Percentiles rank a stretch among this genome's conserved stretches.
phyloP scores from a whole-genome alignment of 2,888 invertebrate genomes.

The Pammene fasciana region DNA sequence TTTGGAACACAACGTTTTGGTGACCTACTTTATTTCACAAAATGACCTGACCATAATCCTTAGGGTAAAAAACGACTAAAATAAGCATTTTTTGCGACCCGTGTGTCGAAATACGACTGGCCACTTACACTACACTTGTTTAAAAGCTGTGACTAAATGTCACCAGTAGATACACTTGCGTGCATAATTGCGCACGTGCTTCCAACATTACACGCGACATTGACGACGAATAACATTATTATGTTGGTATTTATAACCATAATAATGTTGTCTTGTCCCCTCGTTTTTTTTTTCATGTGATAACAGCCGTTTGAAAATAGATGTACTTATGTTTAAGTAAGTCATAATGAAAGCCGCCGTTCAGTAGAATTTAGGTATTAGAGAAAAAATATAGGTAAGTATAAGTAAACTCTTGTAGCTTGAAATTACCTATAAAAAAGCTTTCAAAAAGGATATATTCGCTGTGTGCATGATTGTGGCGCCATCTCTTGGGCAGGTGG shows the following conservation, averaged over 20 bases:
- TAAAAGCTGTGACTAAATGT: slow-evolving; percentile 47
- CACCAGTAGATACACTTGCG: slow-evolving; percentile 47
- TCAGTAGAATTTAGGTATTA: too few relatives aligned
- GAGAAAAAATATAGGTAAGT: too few relatives aligned
- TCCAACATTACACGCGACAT: slow-evolving; percentile 41
- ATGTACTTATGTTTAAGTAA: slow-evolving; percentile 15
- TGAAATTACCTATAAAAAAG: too few relatives aligned
- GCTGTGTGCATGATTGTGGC: too few relatives aligned
- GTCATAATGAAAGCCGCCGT: slow-evolving; percentile 3
- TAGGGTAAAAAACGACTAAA: too few relatives aligned
- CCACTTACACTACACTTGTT: slow-evolving; percentile 40
- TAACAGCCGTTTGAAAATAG: not conserved
- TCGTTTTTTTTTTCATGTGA: slow-evolving; percentile 8
- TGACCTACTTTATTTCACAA: too few relatives aligned
- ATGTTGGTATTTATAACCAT: slow-evolving; percentile 37
- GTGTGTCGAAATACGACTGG: slow-evolving; percentile 11
- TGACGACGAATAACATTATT: slow-evolving; percentile 25
- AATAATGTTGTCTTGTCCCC: slow-evolving; percentile 38
- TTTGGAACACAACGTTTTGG: too few relatives aligned
- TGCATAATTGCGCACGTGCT: slow-evolving; percentile 43
- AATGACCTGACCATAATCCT: too few relatives aligned
- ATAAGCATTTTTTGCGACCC: not conserved
- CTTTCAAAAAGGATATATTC: too few relatives aligned
- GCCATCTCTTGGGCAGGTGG: too few relatives aligned
- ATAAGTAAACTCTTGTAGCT: too few relatives aligned